Evolutionary conservation across 2,888 invertebrate species (phyloP).

Genomic region (Acleris literana): DNA sequence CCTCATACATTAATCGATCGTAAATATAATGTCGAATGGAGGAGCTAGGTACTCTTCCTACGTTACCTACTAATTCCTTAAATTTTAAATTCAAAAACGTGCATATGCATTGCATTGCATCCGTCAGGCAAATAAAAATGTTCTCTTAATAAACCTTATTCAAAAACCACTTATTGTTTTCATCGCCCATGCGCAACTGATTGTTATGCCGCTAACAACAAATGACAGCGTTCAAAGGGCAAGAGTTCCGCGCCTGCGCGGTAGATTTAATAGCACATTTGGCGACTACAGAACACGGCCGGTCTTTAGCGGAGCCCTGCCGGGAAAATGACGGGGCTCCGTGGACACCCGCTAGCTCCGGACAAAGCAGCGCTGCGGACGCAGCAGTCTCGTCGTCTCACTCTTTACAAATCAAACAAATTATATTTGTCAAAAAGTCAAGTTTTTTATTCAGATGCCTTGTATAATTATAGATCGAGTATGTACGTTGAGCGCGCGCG

Average conservation of each 20-base stretch:
- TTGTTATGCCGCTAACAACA: slow-evolving; percentile 47
- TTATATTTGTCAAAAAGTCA: slow-evolving; percentile 76
- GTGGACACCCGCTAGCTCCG: slow-evolving; percentile 72
- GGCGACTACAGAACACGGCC: slow-evolving; percentile 72
- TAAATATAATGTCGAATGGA: too few species aligned
- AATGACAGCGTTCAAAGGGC: slow-evolving; percentile 62
- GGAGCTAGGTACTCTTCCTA: too few species aligned
- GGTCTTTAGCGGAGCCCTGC: slow-evolving; percentile 79
- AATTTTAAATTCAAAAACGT: too few species aligned
- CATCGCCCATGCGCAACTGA: slow-evolving; percentile 30
- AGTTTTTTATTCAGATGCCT: slow-evolving; percentile 61
- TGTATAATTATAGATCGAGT: slow-evolving; percentile 30
- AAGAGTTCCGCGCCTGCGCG: slow-evolving; percentile 55
- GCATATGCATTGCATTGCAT: too few species aligned
- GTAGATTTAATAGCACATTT: slow-evolving; percentile 68
- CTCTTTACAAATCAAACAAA: slow-evolving; percentile 81
- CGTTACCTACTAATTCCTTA: too few species aligned
- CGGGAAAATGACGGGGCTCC: slow-evolving; percentile 77
- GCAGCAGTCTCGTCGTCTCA: slow-evolving; percentile 67
- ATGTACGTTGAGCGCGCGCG: neutral
- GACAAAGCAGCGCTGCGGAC: slow-evolving; percentile 66
- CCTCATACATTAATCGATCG: too few species aligned
- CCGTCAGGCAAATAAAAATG: too few species aligned
- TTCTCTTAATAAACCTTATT: neutral
- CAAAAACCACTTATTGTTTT: slow-evolving; percentile 36